Base-by-base conservation (phyloP, 1,140 invertebrate genomes). In the Orchesella cincta region DNA sequence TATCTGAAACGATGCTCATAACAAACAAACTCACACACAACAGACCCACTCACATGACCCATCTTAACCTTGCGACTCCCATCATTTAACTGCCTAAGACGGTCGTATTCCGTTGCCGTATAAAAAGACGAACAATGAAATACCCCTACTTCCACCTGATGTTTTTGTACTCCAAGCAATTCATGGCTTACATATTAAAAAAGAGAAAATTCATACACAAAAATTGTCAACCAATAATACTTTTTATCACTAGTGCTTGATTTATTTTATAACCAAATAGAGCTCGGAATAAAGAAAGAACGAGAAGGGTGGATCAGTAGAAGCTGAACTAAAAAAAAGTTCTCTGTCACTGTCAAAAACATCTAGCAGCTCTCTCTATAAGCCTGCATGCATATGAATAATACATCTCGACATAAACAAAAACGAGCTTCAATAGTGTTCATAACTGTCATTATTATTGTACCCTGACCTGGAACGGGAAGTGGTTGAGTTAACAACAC, bases 361-460 rank as follows among this genome's bases (percentile, higher is more conserved):
- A 57, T 8, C 52, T n/a, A 3, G 8, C 12, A 12, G 23, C 12
- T 14, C 8, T 46, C 5, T 18, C 5, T 5, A 46, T 18, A 46
- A 18, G 18, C 39, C 39, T 46, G 5, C 5, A 46, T 46, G 5
- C 8, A 57, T 57, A 14, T 8, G 52, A 57, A 12, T n/a, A 57
- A 57, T 5, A 57, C 52, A 57, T n/a, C 52, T 8, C 39, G 39
- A 46, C 52, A 57, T 26, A 26, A 12, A 57, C 23, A 26, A 57
- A 57, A 18, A n/a, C 39, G 18, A 5, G 39, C 39, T 8, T 5
- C 39, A 46, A 46, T n/a, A n/a, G 39, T 12, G 20, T 46, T n/a
- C 52, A 57, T 57, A 57, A 57, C 52, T 57, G 52, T 57, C 52
- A 14, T 57, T n/a, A 57, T 57, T 57, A 57, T 57, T 57, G 52